These are phyloP conservation scores for Oxycera nigricornis DNA, from an alignment of 2,888 invertebrate genomes.

Conservation along the genomic window DNA sequence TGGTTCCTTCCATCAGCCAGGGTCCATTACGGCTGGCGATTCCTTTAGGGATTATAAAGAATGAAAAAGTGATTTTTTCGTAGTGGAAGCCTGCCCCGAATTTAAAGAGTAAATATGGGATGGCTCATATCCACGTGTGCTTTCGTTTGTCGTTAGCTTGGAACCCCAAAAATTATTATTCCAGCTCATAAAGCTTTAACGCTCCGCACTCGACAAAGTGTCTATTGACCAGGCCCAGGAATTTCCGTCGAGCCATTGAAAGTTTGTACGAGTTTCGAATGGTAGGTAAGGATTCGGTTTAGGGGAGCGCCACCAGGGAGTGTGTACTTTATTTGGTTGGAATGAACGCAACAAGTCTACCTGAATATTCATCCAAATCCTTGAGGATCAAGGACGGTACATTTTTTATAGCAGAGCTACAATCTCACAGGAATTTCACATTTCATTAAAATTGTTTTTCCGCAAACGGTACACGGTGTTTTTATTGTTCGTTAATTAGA, in stretches of 20 bases:
- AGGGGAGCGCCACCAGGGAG: background rate
- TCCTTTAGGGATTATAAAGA: slow-evolving; percentile 27
- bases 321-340: too few relatives aligned
- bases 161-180: slow-evolving; percentile 32
- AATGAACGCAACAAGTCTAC: too few relatives aligned
- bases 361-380: too few relatives aligned
- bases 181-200: slow-evolving; percentile 35
- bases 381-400: too few relatives aligned
- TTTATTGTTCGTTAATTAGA: too few relatives aligned
- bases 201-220: slow-evolving; percentile 7
- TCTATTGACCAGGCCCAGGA: slow-evolving; percentile 29
- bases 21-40: slow-evolving; percentile 20
- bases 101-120: slow-evolving; percentile 34
- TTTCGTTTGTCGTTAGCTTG: slow-evolving; percentile 18
- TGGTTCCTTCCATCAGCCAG: slow-evolving; percentile 8
- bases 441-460: too few relatives aligned
- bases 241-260: slow-evolving; percentile 1
- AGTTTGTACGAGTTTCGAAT: background rate
- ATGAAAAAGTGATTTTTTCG: slow-evolving; percentile 40
- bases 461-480: too few relatives aligned
- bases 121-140: slow-evolving; percentile 31
- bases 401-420: too few relatives aligned
- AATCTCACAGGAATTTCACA: too few relatives aligned
- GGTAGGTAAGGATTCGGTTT: background rate
- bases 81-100: background rate